phyloP scores from a whole-genome alignment of 2,888 invertebrate genomes.

The Junonia oenone region DNA sequence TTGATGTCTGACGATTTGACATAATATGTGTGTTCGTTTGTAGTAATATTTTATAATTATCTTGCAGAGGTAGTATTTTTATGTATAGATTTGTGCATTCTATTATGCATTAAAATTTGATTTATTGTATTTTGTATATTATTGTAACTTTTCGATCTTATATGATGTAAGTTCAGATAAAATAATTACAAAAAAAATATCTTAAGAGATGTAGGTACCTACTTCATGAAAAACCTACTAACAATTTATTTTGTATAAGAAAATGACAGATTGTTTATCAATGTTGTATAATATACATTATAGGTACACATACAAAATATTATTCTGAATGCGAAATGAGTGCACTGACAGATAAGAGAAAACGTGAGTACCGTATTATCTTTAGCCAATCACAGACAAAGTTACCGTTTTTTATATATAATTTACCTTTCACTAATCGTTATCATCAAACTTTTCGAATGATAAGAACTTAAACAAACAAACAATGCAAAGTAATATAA shows the following conservation, averaged over 20 bases:
- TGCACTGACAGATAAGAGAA: conserved; percentile 62
- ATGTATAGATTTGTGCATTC: background rate
- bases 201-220: too few species aligned
- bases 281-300: conserved; percentile 19
- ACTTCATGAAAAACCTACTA: background rate
- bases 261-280: conserved; percentile 2
- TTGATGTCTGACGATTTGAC: conserved; percentile 7
- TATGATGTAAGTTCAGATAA: background rate
- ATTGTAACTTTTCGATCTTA: background rate
- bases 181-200: background rate
- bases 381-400: conserved; percentile 28
- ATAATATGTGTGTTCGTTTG: background rate
- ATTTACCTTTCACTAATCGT: conserved; percentile 32
- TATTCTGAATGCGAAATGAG: conserved; percentile 36
- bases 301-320: conserved; percentile 26
- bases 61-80: background rate
- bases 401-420: conserved; percentile 31
- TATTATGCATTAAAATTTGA: background rate
- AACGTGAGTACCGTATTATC: conserved; percentile 34
- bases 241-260: conserved; percentile 9
- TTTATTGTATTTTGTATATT: background rate
- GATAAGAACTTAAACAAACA: conserved; percentile 7
- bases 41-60: background rate
- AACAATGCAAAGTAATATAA: background rate
- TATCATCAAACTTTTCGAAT: conserved; percentile 25